These are phyloP conservation scores for Camponotus pennsylvanicus DNA, from an alignment of 1,140 invertebrate species.

Conservation along the genomic window DNA sequence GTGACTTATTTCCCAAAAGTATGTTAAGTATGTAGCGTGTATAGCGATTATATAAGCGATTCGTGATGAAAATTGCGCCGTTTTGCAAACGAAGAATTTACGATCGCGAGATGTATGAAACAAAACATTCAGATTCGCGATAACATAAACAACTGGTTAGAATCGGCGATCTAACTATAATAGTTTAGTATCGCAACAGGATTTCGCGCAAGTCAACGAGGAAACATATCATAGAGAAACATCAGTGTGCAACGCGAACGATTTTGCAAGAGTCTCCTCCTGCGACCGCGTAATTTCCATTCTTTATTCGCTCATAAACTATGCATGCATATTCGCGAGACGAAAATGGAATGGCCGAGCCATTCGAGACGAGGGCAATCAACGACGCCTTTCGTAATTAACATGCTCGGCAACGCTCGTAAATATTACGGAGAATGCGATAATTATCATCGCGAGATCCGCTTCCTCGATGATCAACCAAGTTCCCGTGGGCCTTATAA, in stretches of 20 bases:
- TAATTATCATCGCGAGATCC: constrained; percentile 7
- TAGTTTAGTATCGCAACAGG: constrained; percentile 4
- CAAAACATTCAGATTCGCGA: constrained; percentile 13
- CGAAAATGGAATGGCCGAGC: constrained; percentile 25
- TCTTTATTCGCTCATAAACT: constrained; percentile 42
- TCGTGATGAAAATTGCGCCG: not conserved
- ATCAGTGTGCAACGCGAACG: not conserved
- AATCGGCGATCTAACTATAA: constrained; percentile 2
- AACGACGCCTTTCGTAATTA: constrained; percentile 37
- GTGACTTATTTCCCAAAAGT: not conserved
- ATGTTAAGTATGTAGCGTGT: not conserved
- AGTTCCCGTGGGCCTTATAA: constrained; percentile 2
- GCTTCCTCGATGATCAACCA: not conserved
- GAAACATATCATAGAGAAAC: not conserved
- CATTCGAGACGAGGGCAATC: constrained; percentile 40
- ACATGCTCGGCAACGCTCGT: not conserved
- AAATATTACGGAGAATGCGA: constrained; percentile 39
- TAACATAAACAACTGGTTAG: constrained; percentile 10
- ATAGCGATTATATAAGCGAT: not conserved
- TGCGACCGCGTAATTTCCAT: not conserved
- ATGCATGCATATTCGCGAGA: not conserved
- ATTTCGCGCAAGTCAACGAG: not conserved
- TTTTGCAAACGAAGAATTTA: constrained; percentile 14
- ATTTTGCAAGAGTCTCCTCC: not conserved
- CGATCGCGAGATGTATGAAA: constrained; percentile 5